Evolutionary conservation across 2,888 invertebrate genomes (phyloP), one percentile per base, ranked within the genome.

Genomic region (Dasysyrphus tricinctus): DNA sequence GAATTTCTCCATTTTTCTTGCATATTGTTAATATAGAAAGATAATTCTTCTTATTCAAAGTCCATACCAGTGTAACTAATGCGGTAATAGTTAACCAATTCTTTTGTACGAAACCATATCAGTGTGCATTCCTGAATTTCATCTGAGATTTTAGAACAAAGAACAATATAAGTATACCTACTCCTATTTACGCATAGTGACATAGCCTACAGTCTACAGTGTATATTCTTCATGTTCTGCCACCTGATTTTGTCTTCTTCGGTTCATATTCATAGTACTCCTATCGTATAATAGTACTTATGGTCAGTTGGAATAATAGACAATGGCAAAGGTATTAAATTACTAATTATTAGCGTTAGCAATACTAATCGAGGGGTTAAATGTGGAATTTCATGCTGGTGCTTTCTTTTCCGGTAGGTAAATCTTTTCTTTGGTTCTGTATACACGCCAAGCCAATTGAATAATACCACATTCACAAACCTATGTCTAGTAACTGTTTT

Each of bases 271-370:
- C 70, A 72, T 19, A 57, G 47, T 70, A 65, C 57, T 16, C 11
- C 34, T 32, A 54, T 12, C 1, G 24, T 19, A 49, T 3, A 9
- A 6, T 54, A 54, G 12, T 54, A 54, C 54, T 32, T 65, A 67
- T 67, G 67, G 47, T 67, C 67, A 63, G 70, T 75, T 69, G 37
- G 37, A 47, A 73, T 42, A 69, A 57, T 76, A 51, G 56, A 73
- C 65, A 74, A 80, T 42, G 61, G 14, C 39, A 14, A 14, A 34
- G 24, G 76, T 80, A 63, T 81, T 80, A 32, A 29, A 32, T 85
- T 85, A 49, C 80, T 54, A 85, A 81, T 85, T 80, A 85, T 85
- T 80, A 81, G 80, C 80, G 85, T 85, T 56, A 85, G 75, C 80
- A 80, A 76, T 80, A 76, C 79, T 75, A 69, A 84, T 80, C 75